These are phyloP conservation scores for Standfussiana lucernea DNA, from an alignment of 2,888 invertebrate genomes.

Conservation along the genomic window DNA sequence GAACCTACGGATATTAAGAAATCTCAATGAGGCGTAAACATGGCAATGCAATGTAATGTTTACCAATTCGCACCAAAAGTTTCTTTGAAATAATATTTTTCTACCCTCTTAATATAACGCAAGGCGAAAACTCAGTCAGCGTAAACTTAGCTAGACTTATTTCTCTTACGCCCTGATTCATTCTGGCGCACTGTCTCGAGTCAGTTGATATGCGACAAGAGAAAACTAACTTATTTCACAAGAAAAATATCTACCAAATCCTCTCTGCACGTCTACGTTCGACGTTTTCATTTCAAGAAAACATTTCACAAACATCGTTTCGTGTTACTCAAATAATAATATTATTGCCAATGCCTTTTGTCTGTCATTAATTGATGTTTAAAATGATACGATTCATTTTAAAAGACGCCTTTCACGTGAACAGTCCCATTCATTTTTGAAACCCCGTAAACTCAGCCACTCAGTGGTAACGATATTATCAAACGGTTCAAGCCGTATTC, in stretches of 20 bases:
- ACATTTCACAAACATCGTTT: slow-evolving; percentile 24
- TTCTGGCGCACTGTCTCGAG: slow-evolving; percentile 67
- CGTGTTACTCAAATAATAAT: slow-evolving; percentile 35
- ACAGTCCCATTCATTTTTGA: slow-evolving; percentile 40
- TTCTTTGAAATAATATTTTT: slow-evolving; percentile 34
- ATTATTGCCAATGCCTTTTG: slow-evolving; percentile 3
- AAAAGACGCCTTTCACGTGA: slow-evolving; percentile 35
- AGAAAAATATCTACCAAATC: slow-evolving; percentile 56
- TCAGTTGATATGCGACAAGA: slow-evolving; percentile 68
- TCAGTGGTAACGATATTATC: slow-evolving; percentile 39
- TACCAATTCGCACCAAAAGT: slow-evolving; percentile 16
- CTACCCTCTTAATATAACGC: slow-evolving; percentile 40
- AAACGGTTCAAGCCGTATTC: slow-evolving; percentile 32
- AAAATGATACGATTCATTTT: slow-evolving; percentile 35
- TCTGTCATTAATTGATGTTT: slow-evolving; percentile 37
- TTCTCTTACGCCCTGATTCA: slow-evolving; percentile 77
- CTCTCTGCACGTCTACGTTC: slow-evolving; percentile 16
- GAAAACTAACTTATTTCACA: slow-evolving; percentile 66
- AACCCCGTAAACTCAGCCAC: slow-evolving; percentile 28
- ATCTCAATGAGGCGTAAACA: slow-evolving; percentile 16
- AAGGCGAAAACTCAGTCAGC: slow-evolving; percentile 69
- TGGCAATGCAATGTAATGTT: slow-evolving; percentile 12
- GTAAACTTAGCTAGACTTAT: slow-evolving; percentile 76
- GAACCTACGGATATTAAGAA: slow-evolving; percentile 7
- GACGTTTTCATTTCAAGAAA: slow-evolving; percentile 31